Percentiles rank a stretch among this genome's conserved stretches.
Conservation (phyloP, 2,888 invertebrate genomes). For the Yponomeuta malinellus region DNA sequence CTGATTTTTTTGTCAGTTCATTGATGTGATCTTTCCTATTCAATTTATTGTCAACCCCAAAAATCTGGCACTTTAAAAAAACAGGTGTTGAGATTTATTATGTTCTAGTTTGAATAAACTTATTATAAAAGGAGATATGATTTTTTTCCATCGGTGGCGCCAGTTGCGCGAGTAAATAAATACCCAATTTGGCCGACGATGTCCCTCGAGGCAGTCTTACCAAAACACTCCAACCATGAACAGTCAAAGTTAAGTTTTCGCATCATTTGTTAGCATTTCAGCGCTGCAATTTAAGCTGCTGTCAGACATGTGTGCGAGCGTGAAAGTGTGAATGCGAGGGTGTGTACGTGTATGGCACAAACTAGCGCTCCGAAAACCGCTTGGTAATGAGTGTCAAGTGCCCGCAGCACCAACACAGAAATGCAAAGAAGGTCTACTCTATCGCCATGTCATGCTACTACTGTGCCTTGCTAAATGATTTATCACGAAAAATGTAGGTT, state of each 20-base stretch:
- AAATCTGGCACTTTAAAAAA: no score
- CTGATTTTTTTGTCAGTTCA: no score
- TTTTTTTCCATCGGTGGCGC: no score
- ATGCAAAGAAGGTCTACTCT: not conserved
- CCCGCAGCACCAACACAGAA: not conserved
- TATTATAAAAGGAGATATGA: no score
- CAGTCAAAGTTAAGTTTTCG: not conserved
- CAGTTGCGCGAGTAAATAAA: no score
- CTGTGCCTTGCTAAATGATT: no score
- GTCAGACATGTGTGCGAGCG: not conserved
- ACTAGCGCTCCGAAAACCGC: slow-evolving; percentile 12
- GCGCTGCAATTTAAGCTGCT: not conserved
- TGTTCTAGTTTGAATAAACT: no score
- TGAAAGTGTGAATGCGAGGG: not conserved
- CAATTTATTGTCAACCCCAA: no score
- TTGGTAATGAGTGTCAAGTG: slow-evolving; percentile 20
- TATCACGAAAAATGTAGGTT: no score
- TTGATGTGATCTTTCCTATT: no score
- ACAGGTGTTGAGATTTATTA: no score
- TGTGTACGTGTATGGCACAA: not conserved
- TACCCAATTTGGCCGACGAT: not conserved
- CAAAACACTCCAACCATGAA: not conserved
- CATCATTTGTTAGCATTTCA: not conserved
- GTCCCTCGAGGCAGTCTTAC: not conserved
- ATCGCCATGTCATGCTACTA: not conserved